phyloP scores from a whole-genome alignment of 2,797 vertebrate species.

The Hippoglossus hippoglossus region DNA sequence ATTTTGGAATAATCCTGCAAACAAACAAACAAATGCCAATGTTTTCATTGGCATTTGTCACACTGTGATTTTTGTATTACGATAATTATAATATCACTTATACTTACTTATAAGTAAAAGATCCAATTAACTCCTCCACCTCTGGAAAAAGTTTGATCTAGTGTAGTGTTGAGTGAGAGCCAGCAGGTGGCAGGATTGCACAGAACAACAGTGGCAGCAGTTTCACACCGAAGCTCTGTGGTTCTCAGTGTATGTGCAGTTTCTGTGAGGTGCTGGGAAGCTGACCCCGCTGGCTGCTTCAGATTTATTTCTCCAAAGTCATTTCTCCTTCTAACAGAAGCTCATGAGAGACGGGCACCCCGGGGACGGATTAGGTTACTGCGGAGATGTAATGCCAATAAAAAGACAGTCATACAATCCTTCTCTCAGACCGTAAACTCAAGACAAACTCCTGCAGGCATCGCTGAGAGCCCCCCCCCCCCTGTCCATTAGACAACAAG shows the following conservation, averaged over 20 bases:
- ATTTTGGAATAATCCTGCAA: too few species aligned
- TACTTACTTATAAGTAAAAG: not conserved
- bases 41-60: too few species aligned
- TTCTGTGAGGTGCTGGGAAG: constrained; percentile 3
- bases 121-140: not conserved
- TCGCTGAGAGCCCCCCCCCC: constrained; percentile 14
- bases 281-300: constrained; percentile 14
- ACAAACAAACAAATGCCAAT: too few species aligned
- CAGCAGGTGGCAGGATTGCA: constrained; percentile 62
- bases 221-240: not conserved
- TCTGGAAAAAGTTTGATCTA: not conserved
- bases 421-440: constrained; percentile 24
- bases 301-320: not conserved
- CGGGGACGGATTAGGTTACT: constrained; percentile 30
- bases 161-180: not conserved
- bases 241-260: not conserved
- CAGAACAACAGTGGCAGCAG: not conserved
- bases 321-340: constrained; percentile 27
- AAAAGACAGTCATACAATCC: constrained; percentile 41
- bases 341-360: constrained; percentile 14
- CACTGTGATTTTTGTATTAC: not conserved
- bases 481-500: constrained; percentile 59
- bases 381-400: constrained; percentile 43
- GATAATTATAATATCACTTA: not conserved
- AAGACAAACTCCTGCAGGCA: constrained; percentile 42